Conservation (phyloP, 2,113 vertebrate species). For the Pogona vitticeps region DNA sequence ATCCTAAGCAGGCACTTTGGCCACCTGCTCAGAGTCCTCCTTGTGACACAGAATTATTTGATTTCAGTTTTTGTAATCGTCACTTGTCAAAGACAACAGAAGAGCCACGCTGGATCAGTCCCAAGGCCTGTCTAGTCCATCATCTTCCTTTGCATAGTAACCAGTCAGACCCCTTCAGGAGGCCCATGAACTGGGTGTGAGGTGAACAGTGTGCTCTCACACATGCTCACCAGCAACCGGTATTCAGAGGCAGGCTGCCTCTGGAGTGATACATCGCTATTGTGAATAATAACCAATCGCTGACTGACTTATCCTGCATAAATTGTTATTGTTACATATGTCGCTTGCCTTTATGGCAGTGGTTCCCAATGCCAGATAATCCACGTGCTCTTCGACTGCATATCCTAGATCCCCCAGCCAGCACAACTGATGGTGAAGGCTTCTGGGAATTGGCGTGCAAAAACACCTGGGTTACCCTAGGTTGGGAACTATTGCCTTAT, state of each 20-base stretch:
- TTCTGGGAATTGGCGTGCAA: no score
- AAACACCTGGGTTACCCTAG: no score
- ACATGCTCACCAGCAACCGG: neutral
- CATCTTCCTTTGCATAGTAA: neutral
- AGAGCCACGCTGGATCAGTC: neutral
- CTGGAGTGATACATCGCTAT: no score
- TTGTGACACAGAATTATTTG: neutral
- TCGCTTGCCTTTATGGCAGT: neutral
- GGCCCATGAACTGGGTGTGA: neutral
- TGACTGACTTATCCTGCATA: neutral
- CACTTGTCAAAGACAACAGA: neutral
- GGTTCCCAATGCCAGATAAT: no score
- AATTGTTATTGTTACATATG: neutral
- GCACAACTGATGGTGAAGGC: no score
- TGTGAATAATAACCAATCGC: neutral
- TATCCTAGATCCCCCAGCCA: no score
- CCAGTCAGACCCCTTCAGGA: neutral
- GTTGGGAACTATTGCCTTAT: neutral
- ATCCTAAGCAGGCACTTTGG: neutral
- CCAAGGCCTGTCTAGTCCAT: neutral
- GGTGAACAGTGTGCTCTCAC: no score
- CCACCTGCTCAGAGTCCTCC: neutral
- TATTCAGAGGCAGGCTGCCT: neutral
- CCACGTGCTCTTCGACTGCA: no score
- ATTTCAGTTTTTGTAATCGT: neutral